Evolutionary conservation across 2,888 invertebrate genomes (phyloP).

Genomic region (Chalcis sispes): DNA sequence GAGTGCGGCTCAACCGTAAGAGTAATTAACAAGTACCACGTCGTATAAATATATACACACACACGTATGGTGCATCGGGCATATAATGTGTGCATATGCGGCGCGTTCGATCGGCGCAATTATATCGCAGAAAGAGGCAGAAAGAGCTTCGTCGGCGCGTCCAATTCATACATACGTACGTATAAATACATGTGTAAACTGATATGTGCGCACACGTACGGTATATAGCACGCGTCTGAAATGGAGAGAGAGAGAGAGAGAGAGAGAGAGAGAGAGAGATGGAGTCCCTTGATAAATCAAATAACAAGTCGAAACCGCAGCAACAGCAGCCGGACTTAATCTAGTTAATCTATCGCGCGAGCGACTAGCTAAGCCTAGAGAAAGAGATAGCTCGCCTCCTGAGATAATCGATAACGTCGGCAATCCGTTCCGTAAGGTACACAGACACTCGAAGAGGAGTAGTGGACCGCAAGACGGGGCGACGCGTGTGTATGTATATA

Average conservation of each 20-base stretch:
- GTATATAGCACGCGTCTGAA: background rate
- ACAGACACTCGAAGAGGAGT: conserved; percentile 50
- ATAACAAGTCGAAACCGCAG: conserved; percentile 68
- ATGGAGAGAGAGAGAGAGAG: conserved; percentile 55
- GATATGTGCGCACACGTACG: background rate
- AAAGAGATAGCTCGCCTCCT: conserved; percentile 12
- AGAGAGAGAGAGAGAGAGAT: conserved; percentile 64
- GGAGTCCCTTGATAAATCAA: conserved; percentile 73
- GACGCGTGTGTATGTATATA: background rate
- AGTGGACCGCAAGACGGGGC: too few species aligned
- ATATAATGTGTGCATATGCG: too few species aligned
- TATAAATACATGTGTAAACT: background rate
- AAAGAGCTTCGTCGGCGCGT: too few species aligned
- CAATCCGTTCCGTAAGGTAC: conserved; percentile 67
- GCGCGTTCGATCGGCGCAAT: conserved; percentile 31
- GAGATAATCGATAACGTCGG: conserved; percentile 75
- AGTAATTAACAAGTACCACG: conserved; percentile 49
- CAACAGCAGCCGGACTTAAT: conserved; percentile 65
- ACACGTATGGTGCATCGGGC: too few species aligned
- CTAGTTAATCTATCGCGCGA: conserved; percentile 73
- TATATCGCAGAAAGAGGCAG: too few species aligned
- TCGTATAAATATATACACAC: background rate
- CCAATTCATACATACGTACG: background rate
- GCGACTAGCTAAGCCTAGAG: too few species aligned
- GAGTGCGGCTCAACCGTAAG: too few species aligned